Conservation (phyloP, 2,888 invertebrate species). For the Drosophila putrida region DNA sequence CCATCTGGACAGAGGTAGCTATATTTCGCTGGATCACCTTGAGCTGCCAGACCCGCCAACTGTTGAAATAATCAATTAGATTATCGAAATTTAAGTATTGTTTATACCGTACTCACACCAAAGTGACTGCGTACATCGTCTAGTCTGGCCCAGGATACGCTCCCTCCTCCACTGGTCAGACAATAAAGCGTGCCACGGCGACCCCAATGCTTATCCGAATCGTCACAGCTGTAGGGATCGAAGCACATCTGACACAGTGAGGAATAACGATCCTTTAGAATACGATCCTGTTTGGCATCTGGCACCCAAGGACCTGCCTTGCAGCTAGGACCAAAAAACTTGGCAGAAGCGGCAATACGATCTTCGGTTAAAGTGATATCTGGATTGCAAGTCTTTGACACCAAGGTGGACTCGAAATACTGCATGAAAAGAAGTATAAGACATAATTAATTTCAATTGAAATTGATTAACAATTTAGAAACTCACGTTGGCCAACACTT, state of each 20-base stretch:
- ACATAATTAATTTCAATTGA: neutral
- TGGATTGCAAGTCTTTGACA: constrained; percentile 90
- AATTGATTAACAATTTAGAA: neutral
- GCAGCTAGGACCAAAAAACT: constrained; percentile 92
- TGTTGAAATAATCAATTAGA: constrained; percentile 36
- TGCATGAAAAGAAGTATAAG: constrained; percentile 80
- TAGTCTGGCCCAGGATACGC: constrained; percentile 92
- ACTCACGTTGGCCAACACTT: constrained; percentile 90
- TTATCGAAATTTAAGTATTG: neutral
- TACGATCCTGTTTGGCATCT: constrained; percentile 88
- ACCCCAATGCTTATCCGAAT: constrained; percentile 93
- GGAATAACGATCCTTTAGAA: constrained; percentile 89
- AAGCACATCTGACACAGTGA: constrained; percentile 91
- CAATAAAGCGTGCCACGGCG: constrained; percentile 93
- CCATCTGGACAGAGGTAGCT: constrained; percentile 93
- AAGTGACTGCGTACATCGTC: constrained; percentile 90
- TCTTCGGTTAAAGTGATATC: constrained; percentile 91
- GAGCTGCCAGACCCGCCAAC: constrained; percentile 83
- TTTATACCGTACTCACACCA: constrained; percentile 86
- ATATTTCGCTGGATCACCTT: constrained; percentile 86
- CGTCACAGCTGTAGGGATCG: constrained; percentile 87
- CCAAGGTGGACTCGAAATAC: constrained; percentile 91
- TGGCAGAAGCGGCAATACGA: constrained; percentile 90
- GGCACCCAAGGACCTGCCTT: constrained; percentile 94
- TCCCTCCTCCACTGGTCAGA: constrained; percentile 91